Evolutionary conservation across 2,797 vertebrate species (phyloP).

Genomic region (Sus cebifrons): DNA sequence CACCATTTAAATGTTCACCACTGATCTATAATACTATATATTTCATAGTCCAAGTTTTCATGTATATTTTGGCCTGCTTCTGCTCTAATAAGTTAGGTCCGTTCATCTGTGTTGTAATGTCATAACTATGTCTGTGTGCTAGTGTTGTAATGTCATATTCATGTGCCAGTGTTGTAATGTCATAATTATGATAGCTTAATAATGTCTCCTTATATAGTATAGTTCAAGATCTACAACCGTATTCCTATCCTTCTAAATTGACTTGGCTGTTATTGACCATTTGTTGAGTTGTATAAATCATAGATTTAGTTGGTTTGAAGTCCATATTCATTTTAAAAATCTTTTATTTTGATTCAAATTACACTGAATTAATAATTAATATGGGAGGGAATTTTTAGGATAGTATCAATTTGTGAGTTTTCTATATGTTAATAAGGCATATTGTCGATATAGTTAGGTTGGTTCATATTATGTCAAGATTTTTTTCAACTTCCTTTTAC

Average conservation of each 20-base stretch:
- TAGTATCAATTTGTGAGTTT: neutral
- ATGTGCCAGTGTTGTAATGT: neutral
- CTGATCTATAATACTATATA: neutral
- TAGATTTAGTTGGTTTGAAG: neutral
- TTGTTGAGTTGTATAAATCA: neutral
- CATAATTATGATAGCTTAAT: neutral
- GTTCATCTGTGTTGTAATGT: neutral
- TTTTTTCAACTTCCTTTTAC: neutral
- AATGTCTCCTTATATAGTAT: neutral
- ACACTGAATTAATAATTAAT: neutral
- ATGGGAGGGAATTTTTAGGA: neutral
- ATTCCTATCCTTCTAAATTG: neutral
- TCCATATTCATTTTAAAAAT: neutral
- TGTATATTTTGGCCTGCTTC: neutral
- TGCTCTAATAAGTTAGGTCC: neutral
- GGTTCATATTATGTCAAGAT: neutral
- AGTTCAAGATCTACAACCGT: neutral
- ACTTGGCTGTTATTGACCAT: neutral
- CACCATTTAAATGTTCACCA: neutral
- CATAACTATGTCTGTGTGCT: neutral
- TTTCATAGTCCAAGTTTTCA: neutral
- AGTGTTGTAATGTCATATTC: too few relatives aligned
- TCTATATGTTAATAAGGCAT: neutral
- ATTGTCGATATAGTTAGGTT: neutral
- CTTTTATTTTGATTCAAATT: neutral